Base-by-base conservation (phyloP, 2,888 invertebrate species). In the Lepidocyrtinus sp. region DNA sequence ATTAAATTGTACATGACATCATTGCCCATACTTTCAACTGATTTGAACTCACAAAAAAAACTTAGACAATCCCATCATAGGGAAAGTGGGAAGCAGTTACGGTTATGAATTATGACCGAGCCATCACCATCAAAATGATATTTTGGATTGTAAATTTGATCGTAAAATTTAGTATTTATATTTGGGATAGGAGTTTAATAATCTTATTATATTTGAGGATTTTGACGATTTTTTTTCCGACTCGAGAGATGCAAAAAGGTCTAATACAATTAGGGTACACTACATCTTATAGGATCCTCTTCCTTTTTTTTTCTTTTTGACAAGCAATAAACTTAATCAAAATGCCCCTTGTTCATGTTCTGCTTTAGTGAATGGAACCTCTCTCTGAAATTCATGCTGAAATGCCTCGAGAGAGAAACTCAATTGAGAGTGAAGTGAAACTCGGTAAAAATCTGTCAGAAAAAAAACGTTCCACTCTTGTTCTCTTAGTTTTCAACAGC, bases 251-350 rank as follows among this genome's bases (percentile, higher is more conserved):
- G n/a, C n/a, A n/a, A n/a, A n/a, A n/a, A n/a, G n/a, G n/a, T n/a
- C n/a, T n/a, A n/a, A n/a, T n/a, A n/a, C n/a, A n/a, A n/a, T n/a
- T n/a, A n/a, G n/a, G n/a, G n/a, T n/a, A n/a, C 22, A 69, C 55
- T 26, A 25, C 26, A 26, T n/a, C 26, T 61, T 70, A 12, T 21
- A 65, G 9, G 9, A 17, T 27, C 36, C 65, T 65, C 9, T 72
- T 25, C 64, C 55, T 55, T 36, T 15, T 73, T 50, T 17, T 26
- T n/a, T 21, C 24, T 21, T 15, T 45, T 59, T 64, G 69, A 65
- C 62, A 61, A 45, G 72, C 27, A 78, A 72, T 77, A 67, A 78
- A 78, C 61, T 72, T 78, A 78, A 78, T 78, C 72, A 78, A n/a
- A 9, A 64, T 62, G 24, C 1, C 15, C 63, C 25, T 15, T 3